These are phyloP conservation scores for Silurus aristotelis DNA, from an alignment of 2,797 vertebrate genomes.

Conservation along the genomic window DNA sequence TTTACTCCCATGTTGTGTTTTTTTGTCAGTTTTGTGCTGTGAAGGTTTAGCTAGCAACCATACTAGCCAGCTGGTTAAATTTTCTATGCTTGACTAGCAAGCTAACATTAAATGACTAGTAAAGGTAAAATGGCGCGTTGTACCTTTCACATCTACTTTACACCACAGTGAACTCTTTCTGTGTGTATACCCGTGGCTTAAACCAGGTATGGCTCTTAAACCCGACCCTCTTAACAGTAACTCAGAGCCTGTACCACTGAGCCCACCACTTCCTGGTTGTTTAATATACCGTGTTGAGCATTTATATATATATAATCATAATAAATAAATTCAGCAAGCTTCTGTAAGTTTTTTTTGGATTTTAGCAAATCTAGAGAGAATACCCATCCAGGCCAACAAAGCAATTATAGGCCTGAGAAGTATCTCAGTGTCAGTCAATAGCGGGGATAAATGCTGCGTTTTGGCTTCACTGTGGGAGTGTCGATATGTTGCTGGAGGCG, in stretches of 20 bases:
- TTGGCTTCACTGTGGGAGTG: conserved; percentile 27
- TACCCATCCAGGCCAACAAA: neutral
- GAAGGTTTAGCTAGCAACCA: neutral
- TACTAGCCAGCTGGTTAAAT: neutral
- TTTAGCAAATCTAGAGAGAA: neutral
- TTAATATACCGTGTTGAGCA: too few species aligned
- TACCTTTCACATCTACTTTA: too few species aligned
- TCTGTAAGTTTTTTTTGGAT: neutral
- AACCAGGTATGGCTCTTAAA: too few species aligned
- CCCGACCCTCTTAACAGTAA: too few species aligned
- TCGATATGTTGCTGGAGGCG: conserved; percentile 53
- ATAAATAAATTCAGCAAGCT: too few species aligned
- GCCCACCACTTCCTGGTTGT: too few species aligned
- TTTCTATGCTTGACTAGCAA: neutral
- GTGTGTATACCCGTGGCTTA: too few species aligned
- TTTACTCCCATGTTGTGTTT: neutral
- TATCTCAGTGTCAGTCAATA: conserved; percentile 70
- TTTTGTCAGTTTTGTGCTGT: neutral
- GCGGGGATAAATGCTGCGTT: conserved; percentile 55
- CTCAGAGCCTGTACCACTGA: too few species aligned
- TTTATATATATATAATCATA: too few species aligned
- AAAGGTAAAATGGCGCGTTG: too few species aligned
- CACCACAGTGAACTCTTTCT: too few species aligned
- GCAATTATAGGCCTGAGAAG: conserved; percentile 25
- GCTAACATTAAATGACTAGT: neutral